Percentiles rank a stretch among this genome's conserved stretches.
These are phyloP conservation scores for Holocentrus rufus DNA, from an alignment of 2,797 vertebrate genomes.

Conservation along the genomic window DNA sequence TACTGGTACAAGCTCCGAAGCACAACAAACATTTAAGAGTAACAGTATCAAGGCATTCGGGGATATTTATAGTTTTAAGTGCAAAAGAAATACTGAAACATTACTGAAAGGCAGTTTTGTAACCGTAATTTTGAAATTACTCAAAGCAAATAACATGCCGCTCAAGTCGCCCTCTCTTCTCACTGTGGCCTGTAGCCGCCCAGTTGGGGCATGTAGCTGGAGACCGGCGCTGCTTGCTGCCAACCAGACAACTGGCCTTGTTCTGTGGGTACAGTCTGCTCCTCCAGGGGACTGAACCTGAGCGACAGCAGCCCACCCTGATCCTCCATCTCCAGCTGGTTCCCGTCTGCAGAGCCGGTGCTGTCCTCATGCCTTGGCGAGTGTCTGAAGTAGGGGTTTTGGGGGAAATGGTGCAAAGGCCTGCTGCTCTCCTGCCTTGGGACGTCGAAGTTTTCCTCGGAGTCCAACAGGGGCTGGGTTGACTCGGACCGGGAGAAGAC, in stretches of 20 bases:
- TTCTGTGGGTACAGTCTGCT: slow-evolving; percentile 64
- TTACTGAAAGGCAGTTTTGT: neutral
- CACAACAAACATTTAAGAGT: slow-evolving; percentile 16
- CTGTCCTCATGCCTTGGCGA: slow-evolving; percentile 50
- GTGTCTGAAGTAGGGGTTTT: slow-evolving; percentile 61
- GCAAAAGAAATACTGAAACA: slow-evolving; percentile 16
- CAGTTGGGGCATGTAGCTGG: slow-evolving; percentile 88
- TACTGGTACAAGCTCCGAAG: slow-evolving; percentile 17
- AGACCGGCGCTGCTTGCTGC: slow-evolving; percentile 32
- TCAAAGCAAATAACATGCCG: neutral
- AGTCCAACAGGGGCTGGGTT: slow-evolving; percentile 93
- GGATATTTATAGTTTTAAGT: slow-evolving; percentile 14
- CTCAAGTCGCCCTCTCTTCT: slow-evolving; percentile 19
- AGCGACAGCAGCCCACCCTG: slow-evolving; percentile 61
- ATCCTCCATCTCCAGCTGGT: slow-evolving; percentile 74
- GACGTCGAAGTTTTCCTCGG: slow-evolving; percentile 87
- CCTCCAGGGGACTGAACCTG: slow-evolving; percentile 79
- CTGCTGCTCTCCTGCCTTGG: slow-evolving; percentile 67
- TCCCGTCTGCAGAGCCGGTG: slow-evolving; percentile 54
- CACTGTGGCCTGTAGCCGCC: slow-evolving; percentile 92
- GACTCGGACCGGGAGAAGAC: slow-evolving; percentile 92
- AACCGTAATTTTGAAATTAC: slow-evolving; percentile 25
- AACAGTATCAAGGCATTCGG: neutral
- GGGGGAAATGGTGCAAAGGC: slow-evolving; percentile 68
- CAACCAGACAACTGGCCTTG: slow-evolving; percentile 63